Evolutionary conservation across 2,888 invertebrate species (phyloP).

Genomic region (Vannuccia rotundouncinata): DNA sequence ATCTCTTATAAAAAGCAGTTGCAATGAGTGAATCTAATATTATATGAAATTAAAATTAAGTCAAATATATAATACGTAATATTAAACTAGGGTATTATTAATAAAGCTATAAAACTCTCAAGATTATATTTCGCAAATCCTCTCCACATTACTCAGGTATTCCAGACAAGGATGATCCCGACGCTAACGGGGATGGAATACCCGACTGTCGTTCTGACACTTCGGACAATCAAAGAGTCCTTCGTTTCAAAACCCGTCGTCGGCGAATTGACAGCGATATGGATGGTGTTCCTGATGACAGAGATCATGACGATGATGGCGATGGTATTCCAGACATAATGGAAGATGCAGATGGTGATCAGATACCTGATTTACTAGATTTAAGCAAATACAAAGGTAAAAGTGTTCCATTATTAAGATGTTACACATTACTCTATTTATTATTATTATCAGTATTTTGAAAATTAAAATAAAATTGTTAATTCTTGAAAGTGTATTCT

Average conservation of each 20-base stretch:
- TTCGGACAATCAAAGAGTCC: conserved; percentile 43
- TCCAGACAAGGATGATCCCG: conserved; percentile 47
- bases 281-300: conserved; percentile 46
- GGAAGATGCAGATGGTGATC: conserved; percentile 42
- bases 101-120: too few species aligned
- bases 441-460: background rate
- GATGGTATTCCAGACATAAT: conserved; percentile 47
- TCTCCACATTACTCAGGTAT: too few species aligned
- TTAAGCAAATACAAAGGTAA: conserved; percentile 5
- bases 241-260: conserved; percentile 38
- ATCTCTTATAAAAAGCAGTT: too few species aligned
- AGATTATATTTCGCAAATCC: too few species aligned
- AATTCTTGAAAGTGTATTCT: background rate
- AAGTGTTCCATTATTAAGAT: background rate
- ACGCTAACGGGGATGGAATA: conserved; percentile 50
- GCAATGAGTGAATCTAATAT: too few species aligned
- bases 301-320: conserved; percentile 47
- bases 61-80: too few species aligned
- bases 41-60: too few species aligned
- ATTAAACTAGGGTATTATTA: too few species aligned
- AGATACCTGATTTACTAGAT: conserved; percentile 42
- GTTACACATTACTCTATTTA: background rate
- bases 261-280: conserved; percentile 41
- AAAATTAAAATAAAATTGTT: background rate
- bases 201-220: conserved; percentile 43